phyloP scores from a whole-genome alignment of 1,140 invertebrate genomes.

The Eriosoma lanigerum region DNA sequence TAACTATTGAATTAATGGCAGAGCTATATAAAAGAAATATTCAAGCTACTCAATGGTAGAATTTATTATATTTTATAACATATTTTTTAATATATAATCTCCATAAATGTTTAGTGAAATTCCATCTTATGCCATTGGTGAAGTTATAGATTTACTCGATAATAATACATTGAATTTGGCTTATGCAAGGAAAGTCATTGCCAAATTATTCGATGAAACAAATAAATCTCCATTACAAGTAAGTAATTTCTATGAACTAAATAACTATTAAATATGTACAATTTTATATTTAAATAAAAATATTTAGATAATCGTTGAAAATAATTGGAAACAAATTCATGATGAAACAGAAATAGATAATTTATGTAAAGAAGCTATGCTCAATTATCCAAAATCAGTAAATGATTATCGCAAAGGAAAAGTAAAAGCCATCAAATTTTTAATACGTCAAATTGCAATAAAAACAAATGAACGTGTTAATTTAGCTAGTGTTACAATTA shows the following conservation, averaged over 20 bases:
- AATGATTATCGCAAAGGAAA: constrained; percentile 70
- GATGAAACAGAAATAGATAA: constrained; percentile 64
- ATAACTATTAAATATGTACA: not conserved
- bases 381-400: constrained; percentile 70
- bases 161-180: constrained; percentile 65
- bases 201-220: constrained; percentile 60
- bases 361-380: constrained; percentile 66
- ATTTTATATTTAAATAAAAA: not conserved
- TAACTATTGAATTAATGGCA: constrained; percentile 68
- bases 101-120: constrained; percentile 58
- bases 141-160: constrained; percentile 66
- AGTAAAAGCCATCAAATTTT: constrained; percentile 66
- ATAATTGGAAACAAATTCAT: constrained; percentile 67
- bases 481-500: constrained; percentile 65
- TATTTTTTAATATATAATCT: constrained; percentile 34
- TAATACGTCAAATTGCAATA: constrained; percentile 65
- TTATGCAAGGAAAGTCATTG: constrained; percentile 62
- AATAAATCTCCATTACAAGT: constrained; percentile 60
- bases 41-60: constrained; percentile 63
- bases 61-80: constrained; percentile 3
- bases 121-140: constrained; percentile 61
- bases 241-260: constrained; percentile 51
- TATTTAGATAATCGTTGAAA: constrained; percentile 65
- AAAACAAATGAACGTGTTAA: constrained; percentile 66
- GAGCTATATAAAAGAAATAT: constrained; percentile 68